Base-by-base conservation (phyloP, 2,113 vertebrate species). In the Pseudorasbora parva region DNA sequence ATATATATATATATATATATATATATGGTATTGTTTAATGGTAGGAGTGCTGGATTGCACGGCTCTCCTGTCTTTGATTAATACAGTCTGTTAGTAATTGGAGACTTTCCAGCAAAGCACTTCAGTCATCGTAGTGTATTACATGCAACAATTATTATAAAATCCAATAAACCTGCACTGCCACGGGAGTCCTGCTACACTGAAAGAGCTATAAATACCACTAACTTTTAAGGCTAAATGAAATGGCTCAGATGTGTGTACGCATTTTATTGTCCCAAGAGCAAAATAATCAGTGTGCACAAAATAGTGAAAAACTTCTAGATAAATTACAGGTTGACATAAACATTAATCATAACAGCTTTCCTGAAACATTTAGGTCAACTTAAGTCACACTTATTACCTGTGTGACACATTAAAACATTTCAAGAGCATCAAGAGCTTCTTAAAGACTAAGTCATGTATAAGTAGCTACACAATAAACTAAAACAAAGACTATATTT, bases 21-120 rank as follows among this genome's bases (percentile, higher is more conserved):
- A 21, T 25, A 0, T 25, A 12, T 49, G n/a, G 14, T 4, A 15
- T 43, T 19, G 43, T 27, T 68, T 21, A 21, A 66, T 15, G 25
- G 41, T 89, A 83, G 77, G 75, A 66, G 84, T 89, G 80, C 76
- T 90, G 88, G 94, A 93, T 94, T 93, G 94, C 90, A 92, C 84
- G 87, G 85, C 88, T 94, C 93, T 93, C 93, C 94, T 93, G 89
- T 90, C 90, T 93, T 92, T 94, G 92, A 95, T 95, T 96, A 93
- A 93, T 93, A 95, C 94, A 91, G 87, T 86, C 89, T 94, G 90
- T 93, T 94, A 94, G 92, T 89, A 83, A 91, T 93, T 97, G 96
- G 95, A 96, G 89, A 88, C 88, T 83, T 85, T 96, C 95, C 95
- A 96, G 90, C 84, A 94, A 93, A 93, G 92, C 95, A 95, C 95